These are phyloP conservation scores for Pitta sordida DNA, from an alignment of 2,113 vertebrate species.

Conservation along the genomic window DNA sequence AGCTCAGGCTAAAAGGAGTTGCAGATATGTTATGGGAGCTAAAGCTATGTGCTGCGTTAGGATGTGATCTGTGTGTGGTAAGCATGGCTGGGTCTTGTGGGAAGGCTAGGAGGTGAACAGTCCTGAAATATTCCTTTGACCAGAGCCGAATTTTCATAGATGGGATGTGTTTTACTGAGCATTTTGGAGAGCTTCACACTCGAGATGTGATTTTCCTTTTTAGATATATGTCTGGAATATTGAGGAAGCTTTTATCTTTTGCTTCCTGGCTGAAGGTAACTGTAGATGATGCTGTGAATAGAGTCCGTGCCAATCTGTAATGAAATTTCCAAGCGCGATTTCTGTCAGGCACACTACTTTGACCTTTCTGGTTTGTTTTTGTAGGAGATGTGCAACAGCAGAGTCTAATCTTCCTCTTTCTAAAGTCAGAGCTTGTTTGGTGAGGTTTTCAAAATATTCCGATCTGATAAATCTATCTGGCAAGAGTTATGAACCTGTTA, in stretches of 20 bases:
- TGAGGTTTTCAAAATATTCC: conserved; percentile 56
- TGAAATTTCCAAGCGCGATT: conserved; percentile 47
- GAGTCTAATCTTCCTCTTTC: conserved; percentile 32
- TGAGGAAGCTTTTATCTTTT: conserved; percentile 9
- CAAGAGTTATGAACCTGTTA: conserved; percentile 49
- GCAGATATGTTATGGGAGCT: not conserved
- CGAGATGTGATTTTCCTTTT: not conserved
- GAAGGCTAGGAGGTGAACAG: not conserved
- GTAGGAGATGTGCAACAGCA: conserved; percentile 3
- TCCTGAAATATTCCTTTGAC: conserved; percentile 6
- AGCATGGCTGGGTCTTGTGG: not conserved
- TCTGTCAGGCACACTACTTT: conserved; percentile 11
- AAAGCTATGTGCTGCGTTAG: not conserved
- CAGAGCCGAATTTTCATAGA: conserved; percentile 1
- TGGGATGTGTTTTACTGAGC: not conserved
- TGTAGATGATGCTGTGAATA: not conserved
- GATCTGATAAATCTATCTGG: conserved; percentile 56
- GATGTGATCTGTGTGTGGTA: not conserved
- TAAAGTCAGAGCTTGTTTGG: conserved; percentile 54
- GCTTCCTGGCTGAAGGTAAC: conserved; percentile 31
- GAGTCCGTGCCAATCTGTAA: not conserved
- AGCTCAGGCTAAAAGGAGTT: not conserved
- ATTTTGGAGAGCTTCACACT: not conserved
- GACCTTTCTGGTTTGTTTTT: conserved; percentile 58
- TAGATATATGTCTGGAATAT: not conserved